phyloP scores from a whole-genome alignment of 2,113 vertebrate genomes.

The Rhombomys opimus region DNA sequence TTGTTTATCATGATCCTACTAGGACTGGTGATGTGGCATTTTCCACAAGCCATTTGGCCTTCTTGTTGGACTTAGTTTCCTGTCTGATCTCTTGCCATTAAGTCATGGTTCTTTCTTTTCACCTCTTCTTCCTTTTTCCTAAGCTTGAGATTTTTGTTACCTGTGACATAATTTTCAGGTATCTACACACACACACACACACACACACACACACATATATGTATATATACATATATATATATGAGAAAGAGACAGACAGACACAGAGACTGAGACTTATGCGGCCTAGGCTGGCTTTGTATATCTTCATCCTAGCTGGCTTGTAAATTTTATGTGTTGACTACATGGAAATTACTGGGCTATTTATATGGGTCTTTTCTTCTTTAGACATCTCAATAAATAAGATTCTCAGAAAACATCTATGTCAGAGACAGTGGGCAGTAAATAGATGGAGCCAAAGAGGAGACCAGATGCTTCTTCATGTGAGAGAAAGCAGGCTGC shows the following conservation, averaged over 20 bases:
- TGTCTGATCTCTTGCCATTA: background rate
- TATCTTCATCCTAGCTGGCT: background rate
- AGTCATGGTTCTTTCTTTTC: background rate
- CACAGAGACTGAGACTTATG: background rate
- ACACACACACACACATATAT: background rate
- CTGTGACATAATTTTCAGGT: background rate
- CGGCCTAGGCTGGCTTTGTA: background rate
- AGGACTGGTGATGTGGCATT: background rate
- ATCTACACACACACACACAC: background rate
- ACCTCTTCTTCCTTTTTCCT: background rate
- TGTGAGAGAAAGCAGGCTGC: background rate
- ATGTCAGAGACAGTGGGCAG: background rate
- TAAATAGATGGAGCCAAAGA: background rate
- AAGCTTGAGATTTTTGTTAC: conserved; percentile 40
- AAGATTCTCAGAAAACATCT: background rate
- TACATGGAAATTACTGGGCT: background rate
- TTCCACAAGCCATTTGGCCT: background rate
- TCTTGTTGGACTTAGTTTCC: background rate
- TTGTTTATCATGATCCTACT: background rate
- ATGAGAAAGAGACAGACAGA: background rate
- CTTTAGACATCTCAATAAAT: conserved; percentile 19
- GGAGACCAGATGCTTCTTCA: background rate
- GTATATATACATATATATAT: background rate
- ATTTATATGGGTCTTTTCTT: conserved; percentile 40
- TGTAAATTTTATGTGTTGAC: conserved; percentile 34